Base-by-base conservation (phyloP, 2,888 invertebrate genomes). In the Syritta pipiens region DNA sequence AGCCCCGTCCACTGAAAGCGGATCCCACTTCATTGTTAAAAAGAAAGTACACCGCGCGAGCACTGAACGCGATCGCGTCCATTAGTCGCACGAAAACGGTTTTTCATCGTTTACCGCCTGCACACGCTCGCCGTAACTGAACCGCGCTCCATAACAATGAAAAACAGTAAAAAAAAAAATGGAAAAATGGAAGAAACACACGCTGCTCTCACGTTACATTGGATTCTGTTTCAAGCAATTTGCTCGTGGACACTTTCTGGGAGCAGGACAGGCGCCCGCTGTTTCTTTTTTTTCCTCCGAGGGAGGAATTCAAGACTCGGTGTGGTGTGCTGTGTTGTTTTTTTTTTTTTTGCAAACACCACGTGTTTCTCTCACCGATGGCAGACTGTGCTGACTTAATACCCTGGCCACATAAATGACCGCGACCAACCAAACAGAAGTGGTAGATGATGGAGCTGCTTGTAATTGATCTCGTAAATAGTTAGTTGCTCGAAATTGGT, bases 391-490 rank as follows among this genome's bases (percentile, higher is more conserved):
- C 46, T 55, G 22, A 69, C 62, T 69, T 55, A 62, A 76, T 63
- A 63, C 63, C 63, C 55, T 46, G 59, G 51, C 51, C 71, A 65
- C 57, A 76, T 71, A 76, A 76, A 76, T 55, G 57, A 63, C 57
- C 63, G 71, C 63, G 42, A 63, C 2, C 37, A 3, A 7, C 17
- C 59, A 55, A 74, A 74, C 79, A 79, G 79, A 79, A 79, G 79
- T 74, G 44, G 67, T 67, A 74, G 74, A 79, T 79, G 79, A 79
- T 79, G 74, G 74, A 68, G 79, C 48, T 68, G 74, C 72, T 68
- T 72, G 79, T 74, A 79, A 79, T 79, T 79, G 79, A 79, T 79
- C 79, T 74, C 55, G 74, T 79, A 74, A 79, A 74, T 79, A 67
- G 59, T 57, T 67, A 57, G 49, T 57, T 32, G 57, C 62, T 65